These are phyloP conservation scores for Myiotriccus ornatus DNA, from an alignment of 2,797 vertebrate genomes.

Conservation along the genomic window DNA sequence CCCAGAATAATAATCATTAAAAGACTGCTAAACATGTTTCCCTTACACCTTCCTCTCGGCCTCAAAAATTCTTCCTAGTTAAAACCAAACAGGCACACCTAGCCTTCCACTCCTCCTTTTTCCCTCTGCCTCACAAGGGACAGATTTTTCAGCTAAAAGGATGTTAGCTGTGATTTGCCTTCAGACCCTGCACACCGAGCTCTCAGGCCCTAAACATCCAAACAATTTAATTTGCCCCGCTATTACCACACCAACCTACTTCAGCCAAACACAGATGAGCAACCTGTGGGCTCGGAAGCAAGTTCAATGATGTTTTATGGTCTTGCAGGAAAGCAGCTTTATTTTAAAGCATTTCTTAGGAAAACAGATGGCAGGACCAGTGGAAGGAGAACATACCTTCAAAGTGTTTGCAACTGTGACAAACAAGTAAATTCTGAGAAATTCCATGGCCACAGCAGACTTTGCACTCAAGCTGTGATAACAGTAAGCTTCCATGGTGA, in stretches of 20 bases:
- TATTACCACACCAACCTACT: rapidly evolving
- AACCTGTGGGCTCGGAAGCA: background rate
- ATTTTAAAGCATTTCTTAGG: background rate
- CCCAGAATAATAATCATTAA: background rate
- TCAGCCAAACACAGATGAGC: background rate
- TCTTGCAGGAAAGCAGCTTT: background rate
- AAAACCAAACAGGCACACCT: background rate
- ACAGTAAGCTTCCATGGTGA: background rate
- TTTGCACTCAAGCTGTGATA: background rate
- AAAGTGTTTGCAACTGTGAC: background rate
- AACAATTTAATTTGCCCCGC: background rate
- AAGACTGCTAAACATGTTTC: background rate
- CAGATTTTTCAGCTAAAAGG: background rate
- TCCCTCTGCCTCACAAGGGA: background rate
- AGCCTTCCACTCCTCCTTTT: background rate
- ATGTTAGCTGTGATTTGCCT: background rate
- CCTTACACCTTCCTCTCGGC: background rate
- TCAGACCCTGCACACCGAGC: background rate
- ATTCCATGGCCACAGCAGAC: background rate
- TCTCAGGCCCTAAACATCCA: background rate
- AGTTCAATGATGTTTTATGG: background rate
- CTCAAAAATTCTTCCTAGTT: background rate
- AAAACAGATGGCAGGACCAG: background rate
- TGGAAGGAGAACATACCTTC: background rate
- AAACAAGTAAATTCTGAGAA: constrained; percentile 7